Base-by-base conservation (phyloP, 2,113 vertebrate species). In the Orthonyx spaldingii region DNA sequence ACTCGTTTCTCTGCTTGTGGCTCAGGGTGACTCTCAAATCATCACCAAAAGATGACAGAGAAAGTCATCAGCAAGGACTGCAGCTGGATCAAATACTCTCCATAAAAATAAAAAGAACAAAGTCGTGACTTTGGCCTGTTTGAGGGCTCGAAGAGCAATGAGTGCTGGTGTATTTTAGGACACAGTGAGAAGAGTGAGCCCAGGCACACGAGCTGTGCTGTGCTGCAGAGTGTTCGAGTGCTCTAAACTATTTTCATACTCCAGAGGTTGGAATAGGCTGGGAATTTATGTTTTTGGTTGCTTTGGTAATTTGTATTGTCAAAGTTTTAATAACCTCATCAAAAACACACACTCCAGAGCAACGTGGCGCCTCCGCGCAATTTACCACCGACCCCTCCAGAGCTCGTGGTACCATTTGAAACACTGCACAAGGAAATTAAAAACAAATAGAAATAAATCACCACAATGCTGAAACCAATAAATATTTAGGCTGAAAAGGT, bases 291-390 rank as follows among this genome's bases (percentile, higher is more conserved):
- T 1, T 7, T 61, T 92, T 72, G 72, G 96, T 94, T 86, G 77
- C 97, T 89, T 78, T 93, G 94, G 93, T 69, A 70, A 97, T 97
- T 94, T 96, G 91, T 93, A 95, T 80, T 95, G 91, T 96, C 84
- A 82, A 56, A 68, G 50, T 93, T 94, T 95, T 95, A 97, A 97
- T 96, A 96, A 96, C 89, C 90, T 94, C 95, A 94, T 97, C 90
- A 87, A 88, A 94, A 94, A 63, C 55, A n/a, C 15, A 84, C 93
- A 50, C 90, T 96, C 72, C 30, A 23, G 69, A 91, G 83, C 90
- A 85, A 50, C 26, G 85, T 65, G 79, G 90, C 78, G 66, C 86
- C 72, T 82, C 70, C 11, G 23, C 46, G 47, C 95, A 66, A 95
- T 94, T 96, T 83, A 95, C 72, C 59, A 78, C 77, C 56, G 72